Conservation (phyloP, 2,113 vertebrate species). For the Motacilla tschutschensis region DNA sequence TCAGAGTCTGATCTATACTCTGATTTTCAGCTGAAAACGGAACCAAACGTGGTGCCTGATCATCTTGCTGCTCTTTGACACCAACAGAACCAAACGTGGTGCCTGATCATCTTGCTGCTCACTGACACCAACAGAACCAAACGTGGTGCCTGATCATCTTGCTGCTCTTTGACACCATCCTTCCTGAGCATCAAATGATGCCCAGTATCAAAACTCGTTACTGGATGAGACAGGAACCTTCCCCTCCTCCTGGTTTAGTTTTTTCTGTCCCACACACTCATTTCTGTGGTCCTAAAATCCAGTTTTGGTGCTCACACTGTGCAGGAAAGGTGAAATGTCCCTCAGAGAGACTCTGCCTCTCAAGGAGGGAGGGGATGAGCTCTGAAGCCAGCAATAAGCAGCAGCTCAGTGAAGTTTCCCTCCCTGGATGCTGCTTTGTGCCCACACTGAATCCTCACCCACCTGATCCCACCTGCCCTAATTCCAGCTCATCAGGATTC, state of each 20-base stretch:
- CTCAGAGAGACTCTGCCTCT: not conserved
- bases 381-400: not conserved
- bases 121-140: not conserved
- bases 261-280: not conserved
- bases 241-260: not conserved
- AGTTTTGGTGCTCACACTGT: not conserved
- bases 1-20: not conserved
- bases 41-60: not conserved
- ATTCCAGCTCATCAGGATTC: not conserved
- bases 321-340: not conserved
- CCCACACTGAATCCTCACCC: not conserved
- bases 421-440: not conserved
- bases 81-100: not conserved
- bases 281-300: not conserved
- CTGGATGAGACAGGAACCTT: not conserved
- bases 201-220: not conserved
- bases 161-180: not conserved
- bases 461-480: not conserved
- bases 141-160: not conserved
- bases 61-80: not conserved
- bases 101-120: not conserved
- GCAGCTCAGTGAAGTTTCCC: not conserved
- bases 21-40: not conserved
- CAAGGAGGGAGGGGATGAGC: not conserved
- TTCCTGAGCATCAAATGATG: not conserved